Base-by-base conservation (phyloP, 92 coral and sea anemone genomes). In the Palythoa caribaeorum region DNA sequence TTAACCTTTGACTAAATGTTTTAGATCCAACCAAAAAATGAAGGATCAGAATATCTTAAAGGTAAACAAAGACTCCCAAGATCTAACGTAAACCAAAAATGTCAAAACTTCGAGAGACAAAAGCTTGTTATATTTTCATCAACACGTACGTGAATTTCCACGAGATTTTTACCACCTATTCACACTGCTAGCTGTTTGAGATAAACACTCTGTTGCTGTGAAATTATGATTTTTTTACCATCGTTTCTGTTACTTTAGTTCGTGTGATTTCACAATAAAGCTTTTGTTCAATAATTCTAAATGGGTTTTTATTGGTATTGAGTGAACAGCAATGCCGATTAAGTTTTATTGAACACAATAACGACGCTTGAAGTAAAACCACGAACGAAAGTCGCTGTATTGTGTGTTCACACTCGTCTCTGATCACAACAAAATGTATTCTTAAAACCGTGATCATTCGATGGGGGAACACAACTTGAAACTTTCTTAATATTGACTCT, bases 401-500 rank as follows among this genome's bases (percentile, higher is more conserved):
- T 44, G 50, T 44, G 2, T 44, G 50, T 44, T 4, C 50, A 44
- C 50, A 44, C 50, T 44, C 50, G 50, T 44, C 62, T 52, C 5
- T 6, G 73, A 63, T 47, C 44, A 44, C 38, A 10, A 11, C 38
- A 12, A 35, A 38, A 50, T 19, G 5, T 20, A 62, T 38, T 19
- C 0, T 38, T 17, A 13, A 60, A 17, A 39, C 65, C 20, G 65
- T 60, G 39, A 80, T 44, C n/a, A 81, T 66, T 66, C 21, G 11
- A 65, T 28, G 39, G 62, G 21, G 86, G 20, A 81, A 81, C 60
- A 12, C 76, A 68, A 65, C 59, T 81, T 66, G 75, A 81, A 81
- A 50, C 60, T 40, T 81, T 15, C 76, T 81, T 66, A n/a, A 81
- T 81, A 81, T 81, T 66, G 86, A 66, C 86, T 70, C 9, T 12